Conservation (phyloP, 1,140 invertebrate species). For the Drosophila bocki region DNA sequence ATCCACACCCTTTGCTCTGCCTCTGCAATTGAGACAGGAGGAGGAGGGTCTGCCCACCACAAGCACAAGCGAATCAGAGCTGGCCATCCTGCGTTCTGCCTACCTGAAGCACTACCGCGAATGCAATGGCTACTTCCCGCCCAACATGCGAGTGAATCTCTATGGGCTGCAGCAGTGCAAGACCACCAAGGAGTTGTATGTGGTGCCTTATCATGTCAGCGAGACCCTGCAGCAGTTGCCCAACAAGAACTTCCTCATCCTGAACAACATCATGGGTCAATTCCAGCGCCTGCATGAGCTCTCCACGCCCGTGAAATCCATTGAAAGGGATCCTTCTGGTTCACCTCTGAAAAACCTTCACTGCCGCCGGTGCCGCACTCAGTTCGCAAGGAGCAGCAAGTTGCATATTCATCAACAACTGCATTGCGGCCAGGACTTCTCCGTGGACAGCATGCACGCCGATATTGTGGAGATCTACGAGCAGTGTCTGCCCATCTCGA, state of each 20-base stretch:
- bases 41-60: not conserved
- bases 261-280: conserved; percentile 60
- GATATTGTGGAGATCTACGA: conserved; percentile 73
- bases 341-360: conserved; percentile 18
- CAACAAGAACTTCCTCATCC: conserved; percentile 66
- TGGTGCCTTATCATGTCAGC: conserved; percentile 68
- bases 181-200: conserved; percentile 64
- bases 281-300: conserved; percentile 66
- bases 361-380: conserved; percentile 47
- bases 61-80: conserved; percentile 37
- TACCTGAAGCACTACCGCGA: conserved; percentile 65
- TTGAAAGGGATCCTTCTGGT: conserved; percentile 4
- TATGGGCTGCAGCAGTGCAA: conserved; percentile 64
- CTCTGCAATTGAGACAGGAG: conserved; percentile 48
- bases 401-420: conserved; percentile 63
- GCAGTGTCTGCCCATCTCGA: conserved; percentile 67
- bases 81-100: conserved; percentile 45
- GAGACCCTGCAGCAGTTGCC: conserved; percentile 56
- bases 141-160: conserved; percentile 67
- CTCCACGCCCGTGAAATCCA: conserved; percentile 13
- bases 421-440: conserved; percentile 65
- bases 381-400: conserved; percentile 47
- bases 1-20: conserved; percentile 5
- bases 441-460: conserved; percentile 66
- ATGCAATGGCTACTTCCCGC: conserved; percentile 61